A percentile compares a stretch with the other conserved stretches of the same genome.
These are phyloP conservation scores for Scaptomyza flava DNA, from an alignment of 2,888 invertebrate genomes.

Conservation along the genomic window DNA sequence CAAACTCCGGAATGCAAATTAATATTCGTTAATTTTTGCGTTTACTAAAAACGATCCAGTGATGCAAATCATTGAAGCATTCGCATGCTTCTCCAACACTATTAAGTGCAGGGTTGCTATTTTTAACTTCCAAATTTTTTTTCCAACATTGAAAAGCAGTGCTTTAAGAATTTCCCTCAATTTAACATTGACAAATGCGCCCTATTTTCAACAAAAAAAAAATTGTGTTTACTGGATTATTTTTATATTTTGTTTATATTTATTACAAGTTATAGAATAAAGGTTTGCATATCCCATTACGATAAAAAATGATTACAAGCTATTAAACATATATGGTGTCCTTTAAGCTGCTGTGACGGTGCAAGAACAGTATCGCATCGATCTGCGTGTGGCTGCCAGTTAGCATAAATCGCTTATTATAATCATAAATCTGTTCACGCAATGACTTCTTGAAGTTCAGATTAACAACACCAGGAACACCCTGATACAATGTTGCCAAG, in stretches of 20 bases:
- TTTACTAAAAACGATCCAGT: slow-evolving; percentile 13
- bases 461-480: slow-evolving; percentile 82
- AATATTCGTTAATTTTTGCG: slow-evolving; percentile 35
- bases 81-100: slow-evolving; percentile 19
- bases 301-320: slow-evolving; percentile 41
- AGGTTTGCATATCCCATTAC: slow-evolving; percentile 32
- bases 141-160: neutral
- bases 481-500: slow-evolving; percentile 79
- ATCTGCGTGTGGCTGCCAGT: slow-evolving; percentile 75
- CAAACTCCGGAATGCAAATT: slow-evolving; percentile 17
- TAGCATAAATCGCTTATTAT: slow-evolving; percentile 79
- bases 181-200: neutral
- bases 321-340: slow-evolving; percentile 57
- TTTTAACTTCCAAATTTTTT: neutral
- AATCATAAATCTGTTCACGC: slow-evolving; percentile 79
- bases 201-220: neutral
- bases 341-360: slow-evolving; percentile 66
- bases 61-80: slow-evolving; percentile 7
- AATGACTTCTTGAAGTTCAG: slow-evolving; percentile 78
- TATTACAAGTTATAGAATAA: slow-evolving; percentile 46
- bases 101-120: slow-evolving; percentile 26
- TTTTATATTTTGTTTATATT: slow-evolving; percentile 36
- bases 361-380: slow-evolving; percentile 81
- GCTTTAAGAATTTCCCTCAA: slow-evolving; percentile 14
- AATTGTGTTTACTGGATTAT: slow-evolving; percentile 6